phyloP scores from a whole-genome alignment of 1,140 invertebrate genomes.

The Asobara japonica region DNA sequence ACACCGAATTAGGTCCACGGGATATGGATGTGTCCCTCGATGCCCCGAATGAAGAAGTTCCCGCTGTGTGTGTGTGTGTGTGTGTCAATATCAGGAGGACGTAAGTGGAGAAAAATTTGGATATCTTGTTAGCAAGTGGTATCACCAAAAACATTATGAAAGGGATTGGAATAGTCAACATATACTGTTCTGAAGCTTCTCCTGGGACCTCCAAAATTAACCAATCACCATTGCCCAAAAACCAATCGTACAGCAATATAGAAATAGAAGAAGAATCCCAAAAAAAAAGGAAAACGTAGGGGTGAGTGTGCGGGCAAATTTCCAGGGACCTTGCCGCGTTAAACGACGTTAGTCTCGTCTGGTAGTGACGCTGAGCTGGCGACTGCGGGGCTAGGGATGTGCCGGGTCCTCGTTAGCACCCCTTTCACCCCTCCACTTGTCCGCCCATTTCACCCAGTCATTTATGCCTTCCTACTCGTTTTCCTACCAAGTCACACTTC shows the following conservation, averaged over 20 bases:
- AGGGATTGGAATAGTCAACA: too few relatives aligned
- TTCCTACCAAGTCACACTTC: conserved; percentile 26
- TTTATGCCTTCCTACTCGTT: conserved; percentile 28
- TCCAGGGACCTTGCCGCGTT: conserved; percentile 34
- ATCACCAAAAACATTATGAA: too few relatives aligned
- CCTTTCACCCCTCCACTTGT: conserved; percentile 33
- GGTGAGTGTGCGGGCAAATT: conserved; percentile 28
- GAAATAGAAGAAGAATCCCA: background rate
- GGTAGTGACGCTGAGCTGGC: conserved; percentile 54
- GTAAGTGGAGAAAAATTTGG: background rate
- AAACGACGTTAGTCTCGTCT: conserved; percentile 54
- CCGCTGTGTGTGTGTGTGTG: too few relatives aligned
- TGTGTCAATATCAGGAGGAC: too few relatives aligned
- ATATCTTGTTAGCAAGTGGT: too few relatives aligned
- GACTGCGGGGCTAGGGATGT: conserved; percentile 42
- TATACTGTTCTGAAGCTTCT: conserved; percentile 6
- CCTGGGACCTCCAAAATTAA: conserved; percentile 22
- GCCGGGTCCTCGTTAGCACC: conserved; percentile 56
- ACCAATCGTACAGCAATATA: conserved; percentile 27
- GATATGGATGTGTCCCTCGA: too few relatives aligned
- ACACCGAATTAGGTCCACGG: too few relatives aligned
- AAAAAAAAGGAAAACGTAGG: conserved; percentile 14
- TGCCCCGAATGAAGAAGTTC: too few relatives aligned
- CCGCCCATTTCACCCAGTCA: conserved; percentile 4
- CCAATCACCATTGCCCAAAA: conserved; percentile 28